These are phyloP conservation scores for Ceratosolen fusciceps DNA, from an alignment of 1,140 invertebrate species.

Conservation along the genomic window DNA sequence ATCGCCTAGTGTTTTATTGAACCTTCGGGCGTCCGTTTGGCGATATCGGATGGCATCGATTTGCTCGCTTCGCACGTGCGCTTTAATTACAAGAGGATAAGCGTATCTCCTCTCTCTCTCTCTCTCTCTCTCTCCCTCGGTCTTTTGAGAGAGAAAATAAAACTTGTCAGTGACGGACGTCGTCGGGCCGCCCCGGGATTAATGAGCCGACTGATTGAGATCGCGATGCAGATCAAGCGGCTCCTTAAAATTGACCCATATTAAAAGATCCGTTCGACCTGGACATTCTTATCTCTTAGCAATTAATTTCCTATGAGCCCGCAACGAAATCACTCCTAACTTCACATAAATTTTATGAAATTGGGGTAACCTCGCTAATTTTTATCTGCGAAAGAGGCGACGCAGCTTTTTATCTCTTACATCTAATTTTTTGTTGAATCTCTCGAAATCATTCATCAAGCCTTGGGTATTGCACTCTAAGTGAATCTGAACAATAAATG, in stretches of 20 bases:
- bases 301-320: conserved; percentile 37
- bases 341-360: neutral
- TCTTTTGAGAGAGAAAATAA: neutral
- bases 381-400: neutral
- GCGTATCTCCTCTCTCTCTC: neutral
- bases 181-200: neutral
- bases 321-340: conserved; percentile 18
- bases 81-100: conserved; percentile 47
- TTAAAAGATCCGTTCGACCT: neutral
- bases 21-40: neutral
- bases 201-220: neutral
- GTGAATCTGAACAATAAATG: neutral
- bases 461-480: neutral
- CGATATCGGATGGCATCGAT: conserved; percentile 45
- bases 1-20: conserved; percentile 22
- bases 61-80: conserved; percentile 22
- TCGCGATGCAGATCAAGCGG: neutral
- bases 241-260: conserved; percentile 16
- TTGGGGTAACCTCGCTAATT: neutral
- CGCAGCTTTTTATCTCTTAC: neutral
- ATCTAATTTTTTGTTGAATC: neutral
- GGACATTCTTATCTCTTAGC: neutral
- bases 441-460: neutral
- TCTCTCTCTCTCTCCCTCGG: too few species aligned
- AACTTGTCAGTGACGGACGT: conserved; percentile 8